A percentile compares a stretch with the other conserved stretches of the same genome.
These are phyloP conservation scores for Cinclus mexicanus DNA, from an alignment of 2,113 vertebrate species.

Conservation along the genomic window DNA sequence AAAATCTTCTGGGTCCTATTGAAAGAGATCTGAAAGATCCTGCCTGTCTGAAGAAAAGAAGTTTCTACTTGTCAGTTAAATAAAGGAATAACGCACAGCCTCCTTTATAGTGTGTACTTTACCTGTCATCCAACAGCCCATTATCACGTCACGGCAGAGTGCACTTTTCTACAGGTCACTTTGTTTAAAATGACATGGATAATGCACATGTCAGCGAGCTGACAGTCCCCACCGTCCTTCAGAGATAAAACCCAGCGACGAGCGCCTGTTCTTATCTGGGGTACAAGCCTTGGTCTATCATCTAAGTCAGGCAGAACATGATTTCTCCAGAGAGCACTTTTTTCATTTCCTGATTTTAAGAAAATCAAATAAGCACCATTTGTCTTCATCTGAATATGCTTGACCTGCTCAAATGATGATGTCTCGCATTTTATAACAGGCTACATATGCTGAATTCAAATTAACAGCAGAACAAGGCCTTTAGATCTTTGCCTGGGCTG, in stretches of 20 bases:
- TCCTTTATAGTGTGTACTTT: slow-evolving; percentile 79
- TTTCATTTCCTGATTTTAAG: slow-evolving; percentile 96
- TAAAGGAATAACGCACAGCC: slow-evolving; percentile 77
- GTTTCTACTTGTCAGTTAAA: slow-evolving; percentile 79
- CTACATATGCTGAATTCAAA: slow-evolving; percentile 85
- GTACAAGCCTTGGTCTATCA: slow-evolving; percentile 84
- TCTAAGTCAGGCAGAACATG: slow-evolving; percentile 87
- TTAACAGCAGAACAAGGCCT: slow-evolving; percentile 75
- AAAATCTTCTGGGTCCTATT: slow-evolving; percentile 43
- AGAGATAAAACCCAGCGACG: slow-evolving; percentile 79
- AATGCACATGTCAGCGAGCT: slow-evolving; percentile 85
- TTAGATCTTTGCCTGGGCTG: slow-evolving; percentile 66
- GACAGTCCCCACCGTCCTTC: slow-evolving; percentile 84
- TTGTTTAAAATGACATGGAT: slow-evolving; percentile 90
- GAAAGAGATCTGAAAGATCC: slow-evolving; percentile 69
- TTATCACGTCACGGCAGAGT: slow-evolving; percentile 86
- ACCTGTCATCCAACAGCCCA: slow-evolving; percentile 87
- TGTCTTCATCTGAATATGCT: slow-evolving; percentile 95
- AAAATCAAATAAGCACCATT: slow-evolving; percentile 97
- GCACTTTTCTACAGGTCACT: slow-evolving; percentile 87
- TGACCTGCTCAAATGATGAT: slow-evolving; percentile 93
- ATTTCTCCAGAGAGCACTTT: slow-evolving; percentile 95
- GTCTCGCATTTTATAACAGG: slow-evolving; percentile 82
- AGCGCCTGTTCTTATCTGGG: slow-evolving; percentile 89
- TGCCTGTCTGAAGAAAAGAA: slow-evolving; percentile 67